These are phyloP conservation scores for Camponotus pennsylvanicus DNA, from an alignment of 1,140 invertebrate genomes.

Conservation along the genomic window DNA sequence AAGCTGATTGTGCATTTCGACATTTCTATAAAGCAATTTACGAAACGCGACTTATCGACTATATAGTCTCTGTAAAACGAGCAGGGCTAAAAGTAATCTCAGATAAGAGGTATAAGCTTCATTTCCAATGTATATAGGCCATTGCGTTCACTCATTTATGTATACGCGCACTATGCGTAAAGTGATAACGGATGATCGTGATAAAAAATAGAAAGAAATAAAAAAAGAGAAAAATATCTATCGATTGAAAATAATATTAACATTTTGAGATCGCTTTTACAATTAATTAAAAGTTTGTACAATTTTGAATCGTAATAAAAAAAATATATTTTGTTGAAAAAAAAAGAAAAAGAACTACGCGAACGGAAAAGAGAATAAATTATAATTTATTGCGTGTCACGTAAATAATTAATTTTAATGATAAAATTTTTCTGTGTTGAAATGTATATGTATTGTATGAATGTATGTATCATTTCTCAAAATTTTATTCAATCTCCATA, in stretches of 20 bases:
- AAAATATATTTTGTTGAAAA: background rate
- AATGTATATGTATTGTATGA: background rate
- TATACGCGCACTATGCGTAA: background rate
- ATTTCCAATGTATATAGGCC: constrained; percentile 68
- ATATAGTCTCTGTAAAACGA: constrained; percentile 13
- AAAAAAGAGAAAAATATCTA: background rate
- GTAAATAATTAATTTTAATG: background rate
- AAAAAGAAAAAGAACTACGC: background rate
- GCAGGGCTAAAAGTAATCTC: constrained; percentile 52
- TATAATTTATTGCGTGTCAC: background rate
- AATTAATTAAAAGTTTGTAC: background rate
- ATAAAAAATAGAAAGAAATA: background rate
- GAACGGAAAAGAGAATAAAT: background rate
- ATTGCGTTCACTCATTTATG: constrained; percentile 3
- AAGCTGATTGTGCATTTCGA: background rate
- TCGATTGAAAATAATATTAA: constrained; percentile 20
- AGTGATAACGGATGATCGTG: constrained; percentile 43
- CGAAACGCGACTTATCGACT: background rate
- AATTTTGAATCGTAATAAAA: background rate
- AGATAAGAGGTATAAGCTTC: constrained; percentile 57
- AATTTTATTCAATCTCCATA: background rate
- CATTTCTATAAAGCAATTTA: constrained; percentile 24
- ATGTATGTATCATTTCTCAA: no score
- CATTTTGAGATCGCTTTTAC: background rate
- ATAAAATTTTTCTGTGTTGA: background rate